These are phyloP conservation scores for Melanotaenia trifasciata DNA, from an alignment of 2,797 vertebrate species.

Conservation along the genomic window DNA sequence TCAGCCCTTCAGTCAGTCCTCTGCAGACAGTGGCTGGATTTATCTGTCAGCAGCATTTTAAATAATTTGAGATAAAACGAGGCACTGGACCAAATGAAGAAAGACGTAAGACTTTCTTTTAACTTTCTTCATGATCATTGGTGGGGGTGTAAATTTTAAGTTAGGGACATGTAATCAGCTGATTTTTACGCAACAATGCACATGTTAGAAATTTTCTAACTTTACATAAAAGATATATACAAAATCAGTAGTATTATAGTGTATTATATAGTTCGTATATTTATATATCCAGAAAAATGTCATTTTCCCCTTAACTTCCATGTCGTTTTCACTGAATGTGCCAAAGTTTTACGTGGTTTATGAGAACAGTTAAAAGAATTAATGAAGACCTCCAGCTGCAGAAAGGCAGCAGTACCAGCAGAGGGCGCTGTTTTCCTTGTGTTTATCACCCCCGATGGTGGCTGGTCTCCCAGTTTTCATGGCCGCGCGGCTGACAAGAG, in stretches of 20 bases:
- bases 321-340: neutral
- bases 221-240: neutral
- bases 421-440: constrained; percentile 46
- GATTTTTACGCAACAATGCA: too few species aligned
- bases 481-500: constrained; percentile 37
- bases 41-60: accelerated
- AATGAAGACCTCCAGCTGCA: neutral
- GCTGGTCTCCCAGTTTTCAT: constrained; percentile 15
- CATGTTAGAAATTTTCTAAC: neutral
- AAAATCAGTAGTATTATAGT: too few species aligned
- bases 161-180: neutral
- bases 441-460: neutral
- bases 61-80: constrained; percentile 10
- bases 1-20: neutral
- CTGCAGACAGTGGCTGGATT: neutral
- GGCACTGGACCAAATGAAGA: constrained; percentile 55
- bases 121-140: neutral
- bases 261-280: too few species aligned
- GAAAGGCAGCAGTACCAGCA: neutral
- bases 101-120: constrained; percentile 54
- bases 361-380: neutral
- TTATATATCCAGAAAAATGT: too few species aligned
- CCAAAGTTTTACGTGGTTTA: neutral
- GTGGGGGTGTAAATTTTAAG: neutral
- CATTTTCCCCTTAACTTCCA: neutral